phyloP scores from a whole-genome alignment of 1,140 invertebrate species.

The Lucilia cuprina region DNA sequence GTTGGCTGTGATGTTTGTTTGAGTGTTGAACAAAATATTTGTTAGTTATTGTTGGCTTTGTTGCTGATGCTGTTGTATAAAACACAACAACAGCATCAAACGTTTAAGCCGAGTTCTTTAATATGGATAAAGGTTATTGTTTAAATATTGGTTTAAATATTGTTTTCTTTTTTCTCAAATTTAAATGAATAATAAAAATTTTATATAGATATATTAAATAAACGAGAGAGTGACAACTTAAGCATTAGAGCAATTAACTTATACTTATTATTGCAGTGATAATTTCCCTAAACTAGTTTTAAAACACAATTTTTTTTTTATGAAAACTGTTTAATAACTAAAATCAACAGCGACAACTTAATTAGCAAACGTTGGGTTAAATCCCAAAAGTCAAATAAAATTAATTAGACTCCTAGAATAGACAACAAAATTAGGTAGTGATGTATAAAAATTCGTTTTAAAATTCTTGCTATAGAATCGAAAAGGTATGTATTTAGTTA shows the following conservation, averaged over 20 bases:
- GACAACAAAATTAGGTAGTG: neutral
- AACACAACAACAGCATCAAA: too few species aligned
- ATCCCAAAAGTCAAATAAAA: conserved; percentile 6
- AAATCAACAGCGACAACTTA: neutral
- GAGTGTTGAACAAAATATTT: too few species aligned
- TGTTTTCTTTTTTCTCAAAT: neutral
- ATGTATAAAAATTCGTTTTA: too few species aligned
- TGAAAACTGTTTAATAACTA: neutral
- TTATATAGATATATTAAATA: too few species aligned
- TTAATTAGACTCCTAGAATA: conserved; percentile 16
- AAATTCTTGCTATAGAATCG: too few species aligned
- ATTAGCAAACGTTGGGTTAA: neutral
- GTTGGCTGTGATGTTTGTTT: too few species aligned
- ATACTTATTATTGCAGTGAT: neutral
- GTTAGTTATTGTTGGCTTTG: too few species aligned
- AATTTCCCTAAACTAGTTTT: neutral
- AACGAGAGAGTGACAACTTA: neutral
- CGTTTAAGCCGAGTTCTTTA: too few species aligned
- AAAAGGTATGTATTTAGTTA: neutral
- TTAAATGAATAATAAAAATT: too few species aligned
- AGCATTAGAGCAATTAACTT: neutral
- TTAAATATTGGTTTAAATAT: too few species aligned
- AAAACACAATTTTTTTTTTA: neutral
- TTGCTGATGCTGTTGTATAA: too few species aligned
- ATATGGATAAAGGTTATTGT: too few species aligned